Evolutionary conservation across 2,797 vertebrate species (phyloP).

Genomic region (Oreochromis mossambicus): DNA sequence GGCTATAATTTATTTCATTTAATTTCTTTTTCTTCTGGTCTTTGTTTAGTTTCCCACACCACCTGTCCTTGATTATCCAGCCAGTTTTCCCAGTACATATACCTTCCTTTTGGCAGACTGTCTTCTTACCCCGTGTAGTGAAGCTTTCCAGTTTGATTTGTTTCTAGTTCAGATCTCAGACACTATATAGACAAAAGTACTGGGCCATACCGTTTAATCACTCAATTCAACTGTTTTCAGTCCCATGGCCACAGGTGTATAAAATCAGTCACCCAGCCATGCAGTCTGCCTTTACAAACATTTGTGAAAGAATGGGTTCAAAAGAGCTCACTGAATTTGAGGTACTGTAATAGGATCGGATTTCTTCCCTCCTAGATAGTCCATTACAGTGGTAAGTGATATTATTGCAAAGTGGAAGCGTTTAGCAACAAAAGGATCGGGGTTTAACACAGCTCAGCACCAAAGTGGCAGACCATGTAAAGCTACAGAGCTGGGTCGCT

Average conservation of each 20-base stretch:
- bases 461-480: not conserved
- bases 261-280: not conserved
- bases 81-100: not conserved
- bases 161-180: not conserved
- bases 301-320: not conserved
- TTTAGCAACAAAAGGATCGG: not conserved
- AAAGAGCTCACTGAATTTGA: not conserved
- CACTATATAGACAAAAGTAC: not conserved
- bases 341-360: not conserved
- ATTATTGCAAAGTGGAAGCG: not conserved
- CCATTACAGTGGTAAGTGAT: not conserved
- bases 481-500: not conserved
- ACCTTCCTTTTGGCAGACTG: not conserved
- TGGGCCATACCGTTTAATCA: not conserved
- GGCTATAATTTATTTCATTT: not conserved
- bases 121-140: not conserved
- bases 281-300: not conserved
- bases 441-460: not conserved
- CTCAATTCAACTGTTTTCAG: not conserved
- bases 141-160: not conserved
- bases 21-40: not conserved
- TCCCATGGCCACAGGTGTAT: not conserved
- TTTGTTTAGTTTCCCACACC: not conserved
- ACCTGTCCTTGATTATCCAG: not conserved
- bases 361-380: not conserved